phyloP scores from a whole-genome alignment of 37 sponge, comb jelly and placozoan genomes.

The Halichondria panicea region DNA sequence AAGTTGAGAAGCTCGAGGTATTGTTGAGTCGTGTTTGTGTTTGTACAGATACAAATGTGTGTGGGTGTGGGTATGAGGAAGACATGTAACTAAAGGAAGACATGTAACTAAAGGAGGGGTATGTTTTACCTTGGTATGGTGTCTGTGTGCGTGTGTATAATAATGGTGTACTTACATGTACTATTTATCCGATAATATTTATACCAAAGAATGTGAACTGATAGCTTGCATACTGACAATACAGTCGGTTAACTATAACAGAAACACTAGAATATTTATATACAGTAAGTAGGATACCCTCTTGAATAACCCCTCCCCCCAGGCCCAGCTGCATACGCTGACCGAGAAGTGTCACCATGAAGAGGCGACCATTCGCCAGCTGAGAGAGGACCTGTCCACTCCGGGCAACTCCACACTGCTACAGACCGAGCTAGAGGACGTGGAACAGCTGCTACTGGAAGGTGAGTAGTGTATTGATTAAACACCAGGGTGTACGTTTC shows the following conservation, averaged over 20 bases:
- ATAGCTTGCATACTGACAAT: not conserved
- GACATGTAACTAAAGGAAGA: too few relatives aligned
- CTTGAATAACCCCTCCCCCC: not conserved
- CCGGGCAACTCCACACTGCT: conserved; percentile 17
- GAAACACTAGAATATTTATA: not conserved
- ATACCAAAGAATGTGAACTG: too few relatives aligned
- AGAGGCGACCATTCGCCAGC: conserved; percentile 21
- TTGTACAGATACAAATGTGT: not conserved
- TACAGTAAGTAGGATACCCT: not conserved
- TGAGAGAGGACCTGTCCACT: conserved; percentile 4
- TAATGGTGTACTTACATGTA: too few relatives aligned
- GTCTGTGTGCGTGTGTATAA: too few relatives aligned
- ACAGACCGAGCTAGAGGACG: conserved; percentile 24
- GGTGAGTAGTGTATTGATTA: conserved; percentile 5
- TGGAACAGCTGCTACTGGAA: conserved; percentile 19
- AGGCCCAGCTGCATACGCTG: conserved; percentile 10
- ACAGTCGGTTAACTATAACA: not conserved
- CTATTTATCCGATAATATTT: too few relatives aligned
- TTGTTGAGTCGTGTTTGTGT: conserved; percentile 42
- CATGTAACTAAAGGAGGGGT: too few relatives aligned
- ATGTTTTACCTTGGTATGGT: too few relatives aligned
- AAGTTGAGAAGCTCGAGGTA: conserved; percentile 10
- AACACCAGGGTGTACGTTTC: not conserved
- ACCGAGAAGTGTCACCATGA: conserved; percentile 15
- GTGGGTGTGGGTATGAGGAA: not conserved